Conservation (phyloP, 92 coral and sea anemone genomes). For the Porites divaricata region DNA sequence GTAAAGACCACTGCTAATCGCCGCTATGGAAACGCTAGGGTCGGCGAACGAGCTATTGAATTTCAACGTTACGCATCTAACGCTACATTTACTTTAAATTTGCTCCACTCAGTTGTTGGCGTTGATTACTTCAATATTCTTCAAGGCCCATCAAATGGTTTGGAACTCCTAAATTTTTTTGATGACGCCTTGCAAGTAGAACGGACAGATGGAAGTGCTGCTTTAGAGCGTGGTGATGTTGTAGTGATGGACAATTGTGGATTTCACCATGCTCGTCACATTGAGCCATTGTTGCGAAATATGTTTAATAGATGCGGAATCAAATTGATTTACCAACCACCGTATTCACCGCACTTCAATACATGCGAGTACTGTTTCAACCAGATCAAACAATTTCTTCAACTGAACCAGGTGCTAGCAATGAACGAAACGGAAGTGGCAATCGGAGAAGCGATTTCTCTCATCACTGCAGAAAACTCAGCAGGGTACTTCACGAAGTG, state of each 20-base stretch:
- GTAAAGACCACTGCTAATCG: constrained; percentile 47
- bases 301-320: constrained; percentile 53
- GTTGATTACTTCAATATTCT: constrained; percentile 56
- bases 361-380: constrained; percentile 64
- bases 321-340: constrained; percentile 68
- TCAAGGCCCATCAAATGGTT: constrained; percentile 64
- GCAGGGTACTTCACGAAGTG: constrained; percentile 55
- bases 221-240: constrained; percentile 47
- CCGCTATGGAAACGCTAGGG: constrained; percentile 53
- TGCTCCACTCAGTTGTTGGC: constrained; percentile 62
- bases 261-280: constrained; percentile 65
- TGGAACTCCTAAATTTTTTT: constrained; percentile 58
- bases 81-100: constrained; percentile 62
- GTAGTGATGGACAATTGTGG: constrained; percentile 77
- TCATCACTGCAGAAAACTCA: constrained; percentile 57
- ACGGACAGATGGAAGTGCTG: constrained; percentile 46
- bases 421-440: constrained; percentile 57
- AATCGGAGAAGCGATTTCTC: constrained; percentile 45
- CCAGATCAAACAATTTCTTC: constrained; percentile 59
- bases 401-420: constrained; percentile 52
- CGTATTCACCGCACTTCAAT: constrained; percentile 64
- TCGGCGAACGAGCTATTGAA: constrained; percentile 56
- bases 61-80: constrained; percentile 46
- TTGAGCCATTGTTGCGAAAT: constrained; percentile 56
- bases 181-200: constrained; percentile 51